phyloP scores from a whole-genome alignment of 2,888 invertebrate genomes.

The Cataglyphis rosenhaueri region DNA sequence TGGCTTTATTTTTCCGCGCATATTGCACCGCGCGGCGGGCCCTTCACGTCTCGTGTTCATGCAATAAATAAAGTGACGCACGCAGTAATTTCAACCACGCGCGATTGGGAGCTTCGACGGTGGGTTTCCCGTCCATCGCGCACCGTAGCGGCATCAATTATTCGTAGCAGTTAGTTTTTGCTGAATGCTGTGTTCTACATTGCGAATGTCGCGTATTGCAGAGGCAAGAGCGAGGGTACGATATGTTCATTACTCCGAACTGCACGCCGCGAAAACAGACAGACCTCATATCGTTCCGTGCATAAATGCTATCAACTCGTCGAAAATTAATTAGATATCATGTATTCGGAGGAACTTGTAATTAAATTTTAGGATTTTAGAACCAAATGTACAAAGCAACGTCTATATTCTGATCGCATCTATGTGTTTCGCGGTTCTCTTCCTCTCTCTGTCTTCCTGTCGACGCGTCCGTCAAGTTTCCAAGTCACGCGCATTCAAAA shows the following conservation, averaged over 20 bases:
- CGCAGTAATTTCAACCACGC: constrained; percentile 66
- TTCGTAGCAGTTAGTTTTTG: constrained; percentile 55
- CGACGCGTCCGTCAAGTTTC: constrained; percentile 57
- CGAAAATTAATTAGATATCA: constrained; percentile 32
- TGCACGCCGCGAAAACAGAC: constrained; percentile 23
- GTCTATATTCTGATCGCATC: constrained; percentile 23
- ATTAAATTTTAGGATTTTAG: constrained; percentile 22
- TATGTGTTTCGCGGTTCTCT: constrained; percentile 23
- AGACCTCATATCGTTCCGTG: neutral
- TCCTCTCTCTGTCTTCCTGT: neutral
- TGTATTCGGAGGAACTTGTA: neutral
- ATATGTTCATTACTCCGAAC: constrained; percentile 20
- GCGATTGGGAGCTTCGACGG: constrained; percentile 64
- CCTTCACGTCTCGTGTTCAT: constrained; percentile 70
- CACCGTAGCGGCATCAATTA: constrained; percentile 67
- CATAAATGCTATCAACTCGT: neutral
- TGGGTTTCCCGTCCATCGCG: constrained; percentile 21
- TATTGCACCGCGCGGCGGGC: constrained; percentile 62
- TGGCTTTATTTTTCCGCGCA: constrained; percentile 59
- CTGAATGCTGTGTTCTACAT: constrained; percentile 35
- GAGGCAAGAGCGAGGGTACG: neutral
- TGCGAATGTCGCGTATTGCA: constrained; percentile 27
- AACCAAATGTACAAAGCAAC: neutral
- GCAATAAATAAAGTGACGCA: constrained; percentile 77
- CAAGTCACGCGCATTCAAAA: constrained; percentile 70